phyloP scores from a whole-genome alignment of 1,140 invertebrate genomes.

The Lutraria rhynchaena region DNA sequence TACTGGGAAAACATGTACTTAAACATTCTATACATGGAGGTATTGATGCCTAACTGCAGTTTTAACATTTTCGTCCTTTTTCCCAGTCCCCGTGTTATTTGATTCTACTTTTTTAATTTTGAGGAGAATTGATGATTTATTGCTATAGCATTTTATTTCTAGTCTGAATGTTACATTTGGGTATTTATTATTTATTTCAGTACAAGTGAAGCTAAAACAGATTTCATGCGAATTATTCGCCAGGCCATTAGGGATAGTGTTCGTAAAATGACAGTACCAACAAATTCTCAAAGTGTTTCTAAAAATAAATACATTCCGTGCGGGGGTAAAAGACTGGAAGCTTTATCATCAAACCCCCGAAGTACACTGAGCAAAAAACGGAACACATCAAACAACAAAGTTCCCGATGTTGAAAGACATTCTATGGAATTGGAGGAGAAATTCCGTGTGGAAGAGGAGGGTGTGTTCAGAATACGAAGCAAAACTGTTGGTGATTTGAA shows the following conservation, averaged over 20 bases:
- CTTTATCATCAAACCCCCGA: constrained; percentile 65
- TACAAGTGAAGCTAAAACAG: constrained; percentile 96
- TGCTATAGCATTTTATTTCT: too few species aligned
- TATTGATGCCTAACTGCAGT: too few species aligned
- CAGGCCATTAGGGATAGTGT: constrained; percentile 94
- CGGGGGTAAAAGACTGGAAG: constrained; percentile 67
- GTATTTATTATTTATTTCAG: constrained; percentile 83
- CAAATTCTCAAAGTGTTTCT: constrained; percentile 33
- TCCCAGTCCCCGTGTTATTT: too few species aligned
- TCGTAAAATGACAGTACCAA: constrained; percentile 76
- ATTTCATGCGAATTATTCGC: constrained; percentile 97
- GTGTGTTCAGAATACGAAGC: constrained; percentile 92
- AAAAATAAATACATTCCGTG: constrained; percentile 70
- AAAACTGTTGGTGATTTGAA: constrained; percentile 92
- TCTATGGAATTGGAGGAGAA: constrained; percentile 92
- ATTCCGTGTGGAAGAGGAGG: constrained; percentile 79
- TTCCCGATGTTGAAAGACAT: constrained; percentile 88
- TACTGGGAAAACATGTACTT: too few species aligned
- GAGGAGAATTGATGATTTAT: too few species aligned
- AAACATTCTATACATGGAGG: too few species aligned
- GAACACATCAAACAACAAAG: constrained; percentile 70
- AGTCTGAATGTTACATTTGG: too few species aligned
- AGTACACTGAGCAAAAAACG: constrained; percentile 87
- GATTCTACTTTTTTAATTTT: too few species aligned
- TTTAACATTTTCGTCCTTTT: too few species aligned